Conservation (phyloP, 2,113 vertebrate species). For the Tragelaphus strepsiceros region DNA sequence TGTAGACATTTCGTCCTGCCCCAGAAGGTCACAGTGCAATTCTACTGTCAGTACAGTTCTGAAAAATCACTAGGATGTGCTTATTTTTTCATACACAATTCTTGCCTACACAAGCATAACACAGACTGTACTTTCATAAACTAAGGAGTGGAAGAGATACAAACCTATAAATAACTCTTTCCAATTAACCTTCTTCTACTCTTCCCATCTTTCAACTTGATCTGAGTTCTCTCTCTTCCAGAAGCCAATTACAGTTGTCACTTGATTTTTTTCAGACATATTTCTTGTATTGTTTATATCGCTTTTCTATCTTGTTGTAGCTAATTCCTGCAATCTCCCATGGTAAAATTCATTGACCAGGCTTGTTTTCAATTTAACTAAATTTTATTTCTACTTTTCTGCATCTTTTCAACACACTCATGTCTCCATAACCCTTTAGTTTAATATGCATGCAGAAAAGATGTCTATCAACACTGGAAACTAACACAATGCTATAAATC, state of each 20-base stretch:
- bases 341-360: conserved; percentile 11
- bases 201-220: conserved; percentile 34
- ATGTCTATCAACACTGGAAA: background rate
- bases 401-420: background rate
- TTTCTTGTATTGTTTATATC: background rate
- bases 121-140: background rate
- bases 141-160: background rate
- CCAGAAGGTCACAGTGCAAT: background rate
- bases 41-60: background rate
- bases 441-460: background rate
- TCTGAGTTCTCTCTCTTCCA: background rate
- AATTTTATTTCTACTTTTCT: background rate
- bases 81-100: background rate
- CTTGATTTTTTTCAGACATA: conserved; percentile 8
- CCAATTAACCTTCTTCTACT: conserved; percentile 45
- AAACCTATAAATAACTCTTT: conserved; percentile 59
- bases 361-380: background rate
- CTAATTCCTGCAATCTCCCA: background rate
- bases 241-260: conserved; percentile 39
- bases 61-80: background rate
- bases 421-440: background rate
- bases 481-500: background rate
- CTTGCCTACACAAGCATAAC: background rate
- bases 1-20: background rate
- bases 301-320: background rate